Conservation (phyloP, 1,140 invertebrate genomes). For the Tetramorium alpestre region DNA sequence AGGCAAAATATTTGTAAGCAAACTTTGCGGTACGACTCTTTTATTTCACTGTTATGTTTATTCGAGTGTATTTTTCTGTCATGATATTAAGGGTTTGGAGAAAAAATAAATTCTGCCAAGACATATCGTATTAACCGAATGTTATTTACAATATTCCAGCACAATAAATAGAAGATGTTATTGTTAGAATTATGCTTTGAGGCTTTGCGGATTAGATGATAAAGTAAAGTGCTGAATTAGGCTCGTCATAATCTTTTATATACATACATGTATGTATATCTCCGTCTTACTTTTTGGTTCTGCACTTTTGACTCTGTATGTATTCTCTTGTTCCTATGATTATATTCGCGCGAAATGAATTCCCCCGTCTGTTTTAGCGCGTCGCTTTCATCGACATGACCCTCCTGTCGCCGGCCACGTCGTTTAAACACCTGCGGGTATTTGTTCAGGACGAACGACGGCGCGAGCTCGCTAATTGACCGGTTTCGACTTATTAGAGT, state of each 20-base stretch:
- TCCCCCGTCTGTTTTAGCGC: conserved; percentile 24
- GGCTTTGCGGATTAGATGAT: neutral
- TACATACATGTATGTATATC: too few relatives aligned
- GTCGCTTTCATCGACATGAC: conserved; percentile 51
- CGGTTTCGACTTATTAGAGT: conserved; percentile 82
- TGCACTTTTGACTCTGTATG: neutral
- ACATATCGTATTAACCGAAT: neutral
- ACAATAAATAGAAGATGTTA: neutral
- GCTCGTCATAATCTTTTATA: neutral
- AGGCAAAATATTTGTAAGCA: conserved; percentile 53
- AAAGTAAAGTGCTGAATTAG: neutral
- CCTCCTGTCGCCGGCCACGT: conserved; percentile 64
- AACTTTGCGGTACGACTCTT: conserved; percentile 46
- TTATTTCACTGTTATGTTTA: conserved; percentile 33
- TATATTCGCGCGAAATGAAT: conserved; percentile 50
- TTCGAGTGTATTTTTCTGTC: neutral
- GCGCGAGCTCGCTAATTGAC: conserved; percentile 79
- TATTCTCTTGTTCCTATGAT: conserved; percentile 12
- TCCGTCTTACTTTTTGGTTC: neutral
- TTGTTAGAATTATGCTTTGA: neutral
- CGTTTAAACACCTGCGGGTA: conserved; percentile 82
- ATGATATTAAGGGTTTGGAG: neutral
- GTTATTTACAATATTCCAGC: neutral
- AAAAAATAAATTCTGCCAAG: neutral
- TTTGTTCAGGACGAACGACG: conserved; percentile 80